A percentile compares a stretch with the other conserved stretches of the same genome.
Conservation (phyloP, 2,888 invertebrate species). For the Operophtera brumata region DNA sequence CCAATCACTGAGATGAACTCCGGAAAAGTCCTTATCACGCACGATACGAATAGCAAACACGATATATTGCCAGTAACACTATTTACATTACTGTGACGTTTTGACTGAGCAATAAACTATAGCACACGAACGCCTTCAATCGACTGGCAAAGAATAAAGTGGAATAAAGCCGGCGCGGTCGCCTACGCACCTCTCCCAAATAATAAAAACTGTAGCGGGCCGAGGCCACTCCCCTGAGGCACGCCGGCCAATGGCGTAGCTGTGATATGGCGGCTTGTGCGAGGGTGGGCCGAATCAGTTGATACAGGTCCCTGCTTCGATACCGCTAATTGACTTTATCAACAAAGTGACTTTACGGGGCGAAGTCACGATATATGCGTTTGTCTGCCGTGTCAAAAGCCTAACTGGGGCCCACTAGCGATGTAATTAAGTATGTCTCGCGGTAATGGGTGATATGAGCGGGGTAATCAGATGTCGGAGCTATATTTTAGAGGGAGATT, state of each 20-base stretch:
- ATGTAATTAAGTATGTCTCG: constrained; percentile 70
- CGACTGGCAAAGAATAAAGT: constrained; percentile 77
- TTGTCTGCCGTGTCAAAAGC: constrained; percentile 78
- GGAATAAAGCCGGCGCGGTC: constrained; percentile 71
- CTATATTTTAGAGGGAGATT: constrained; percentile 24
- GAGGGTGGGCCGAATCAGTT: constrained; percentile 75
- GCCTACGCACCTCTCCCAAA: constrained; percentile 70
- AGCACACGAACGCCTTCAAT: constrained; percentile 76
- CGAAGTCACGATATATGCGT: constrained; percentile 79
- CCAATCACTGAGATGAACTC: constrained; percentile 49
- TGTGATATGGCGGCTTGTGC: constrained; percentile 54
- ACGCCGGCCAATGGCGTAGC: constrained; percentile 66
- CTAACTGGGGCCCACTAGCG: constrained; percentile 72
- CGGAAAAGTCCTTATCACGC: constrained; percentile 63
- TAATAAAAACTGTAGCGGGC: constrained; percentile 69
- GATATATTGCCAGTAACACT: constrained; percentile 63
- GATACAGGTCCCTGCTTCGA: constrained; percentile 77
- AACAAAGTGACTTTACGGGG: constrained; percentile 80
- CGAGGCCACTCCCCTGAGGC: constrained; percentile 69
- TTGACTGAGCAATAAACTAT: constrained; percentile 73
- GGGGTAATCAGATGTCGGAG: constrained; percentile 28
- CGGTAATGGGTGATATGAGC: constrained; percentile 69
- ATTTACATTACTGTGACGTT: constrained; percentile 66
- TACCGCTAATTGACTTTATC: constrained; percentile 81
- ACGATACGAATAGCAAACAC: constrained; percentile 59